A percentile compares a stretch with the other conserved stretches of the same genome.
phyloP scores from a whole-genome alignment of 2,113 vertebrate genomes.

The Cyanoliseus patagonus region DNA sequence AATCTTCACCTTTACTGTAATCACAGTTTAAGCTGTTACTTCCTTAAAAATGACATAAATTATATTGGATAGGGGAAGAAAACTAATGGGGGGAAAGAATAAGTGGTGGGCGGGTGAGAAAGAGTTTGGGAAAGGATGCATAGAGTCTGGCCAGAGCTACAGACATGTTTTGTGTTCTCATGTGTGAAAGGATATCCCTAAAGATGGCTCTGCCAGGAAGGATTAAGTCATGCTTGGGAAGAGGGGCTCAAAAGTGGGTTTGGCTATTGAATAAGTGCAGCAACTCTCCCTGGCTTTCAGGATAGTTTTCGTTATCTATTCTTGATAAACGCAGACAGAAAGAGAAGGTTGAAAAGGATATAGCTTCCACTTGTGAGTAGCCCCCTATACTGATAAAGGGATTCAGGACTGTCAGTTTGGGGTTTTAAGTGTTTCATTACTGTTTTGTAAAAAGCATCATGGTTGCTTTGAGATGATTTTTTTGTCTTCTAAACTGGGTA shows the following conservation, averaged over 20 bases:
- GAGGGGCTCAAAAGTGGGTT: not conserved
- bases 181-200: conserved; percentile 6
- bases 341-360: not conserved
- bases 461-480: not conserved
- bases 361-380: not conserved
- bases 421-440: not conserved
- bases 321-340: not conserved
- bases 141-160: not conserved
- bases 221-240: not conserved
- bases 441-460: not conserved
- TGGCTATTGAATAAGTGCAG: not conserved
- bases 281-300: not conserved
- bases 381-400: not conserved
- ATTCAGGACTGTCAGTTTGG: not conserved
- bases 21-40: not conserved
- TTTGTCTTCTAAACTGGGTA: not conserved
- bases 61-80: not conserved
- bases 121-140: not conserved
- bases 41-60: not conserved
- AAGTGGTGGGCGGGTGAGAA: fast-evolving
- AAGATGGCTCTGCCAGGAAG: conserved; percentile 25
- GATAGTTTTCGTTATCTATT: not conserved
- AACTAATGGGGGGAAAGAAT: not conserved
- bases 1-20: not conserved
- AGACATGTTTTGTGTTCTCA: not conserved